Base-by-base conservation (phyloP, 64 coral and sea anemone genomes). In the Montipora cactus region DNA sequence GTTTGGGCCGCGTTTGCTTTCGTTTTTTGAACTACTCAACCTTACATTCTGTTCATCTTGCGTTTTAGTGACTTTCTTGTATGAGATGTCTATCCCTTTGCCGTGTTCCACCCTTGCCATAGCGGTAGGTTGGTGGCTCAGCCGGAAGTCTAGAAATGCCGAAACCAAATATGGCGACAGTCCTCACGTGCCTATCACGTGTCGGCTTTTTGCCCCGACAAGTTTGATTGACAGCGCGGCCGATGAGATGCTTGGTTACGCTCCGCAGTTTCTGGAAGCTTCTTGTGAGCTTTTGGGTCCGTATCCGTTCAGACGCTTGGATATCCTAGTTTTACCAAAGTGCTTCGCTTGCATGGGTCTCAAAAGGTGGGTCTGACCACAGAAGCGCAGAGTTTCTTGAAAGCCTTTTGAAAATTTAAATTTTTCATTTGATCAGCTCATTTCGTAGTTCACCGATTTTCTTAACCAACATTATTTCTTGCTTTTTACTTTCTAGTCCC, bases 341-440 rank as follows among this genome's bases (percentile, higher is more conserved):
- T 99, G 98, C 57, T 99, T 99, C 69, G 98, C 98, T 46, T 99
- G 98, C 58, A 99, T 99, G 98, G 98, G 98, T 3, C 89, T 99
- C 12, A 99, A 96, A 77, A 99, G 95, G 98, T 96, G 64, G 2
- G 71, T 84, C 12, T 83, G 11, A 69, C 1, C 28, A 46, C 12
- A 6, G 18, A 57, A 48, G 18, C 11, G 25, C 3, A 9, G 62
- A 49, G 57, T 49, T 82, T 37, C 6, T 57, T 64, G 61, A 15
- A 64, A 64, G 6, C 52, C 10, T 55, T 6, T 55, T 55, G 52
- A 12, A 64, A 64, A 64, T 12, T 64, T 64, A 11, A 11, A 8
- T 11, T 8, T 11, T 57, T 6, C 6, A 57, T 7, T 57, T 57
- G 53, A 57, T 11, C 9, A 64, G 13, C 4, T 14, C 8, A 15